Base-by-base conservation (phyloP, 1,140 invertebrate species). In the Heterodera carotae region DNA sequence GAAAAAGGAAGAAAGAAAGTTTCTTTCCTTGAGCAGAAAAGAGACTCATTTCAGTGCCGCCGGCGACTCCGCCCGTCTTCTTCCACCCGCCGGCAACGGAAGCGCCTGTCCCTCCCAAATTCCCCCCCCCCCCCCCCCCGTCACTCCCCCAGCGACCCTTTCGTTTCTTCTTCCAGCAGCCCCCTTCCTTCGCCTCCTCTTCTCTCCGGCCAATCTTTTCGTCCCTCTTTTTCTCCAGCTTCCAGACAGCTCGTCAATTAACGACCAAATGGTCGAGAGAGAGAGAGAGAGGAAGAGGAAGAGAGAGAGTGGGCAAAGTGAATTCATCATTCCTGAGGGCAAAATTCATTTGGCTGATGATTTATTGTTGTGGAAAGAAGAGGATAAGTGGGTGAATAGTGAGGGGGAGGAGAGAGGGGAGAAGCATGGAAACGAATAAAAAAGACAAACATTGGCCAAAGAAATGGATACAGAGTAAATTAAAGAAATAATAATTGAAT, bases 401-500 rank as follows among this genome's bases (percentile, higher is more conserved):
- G 48, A 18, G 48, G 48, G 22, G 22, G 39, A 7, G 56, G 22
- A n/a, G 33, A 33, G 59, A 7, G 48, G 36, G 59, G 59, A 25
- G 39, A 48, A 48, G 33, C 29, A 18, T 22, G 18, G 48, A 22
- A 53, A 18, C 12, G 12, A 15, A 18, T 4, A 4, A 15, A 22
- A 53, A 53, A 18, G 18, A 15, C 18, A 18, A 53, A 53, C 18
- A 53, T 18, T 18, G 12, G 48, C 4, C 48, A 18, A 53, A 22
- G 4, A 12, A 22, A 15, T 15, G 33, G 22, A 22, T 10, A 8
- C 4, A 39, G 7, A 7, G 18, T 18, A 71, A 48, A 18, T n/a
- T n/a, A 71, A 43, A 22, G 59, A 69, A 29, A 69, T 18, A 34
- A 34, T 31, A 71, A n/a, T 22, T 43, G 34, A 71, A 71, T 71